Conservation (phyloP, 1,140 invertebrate species). For the Dufourea novaeangliae region DNA sequence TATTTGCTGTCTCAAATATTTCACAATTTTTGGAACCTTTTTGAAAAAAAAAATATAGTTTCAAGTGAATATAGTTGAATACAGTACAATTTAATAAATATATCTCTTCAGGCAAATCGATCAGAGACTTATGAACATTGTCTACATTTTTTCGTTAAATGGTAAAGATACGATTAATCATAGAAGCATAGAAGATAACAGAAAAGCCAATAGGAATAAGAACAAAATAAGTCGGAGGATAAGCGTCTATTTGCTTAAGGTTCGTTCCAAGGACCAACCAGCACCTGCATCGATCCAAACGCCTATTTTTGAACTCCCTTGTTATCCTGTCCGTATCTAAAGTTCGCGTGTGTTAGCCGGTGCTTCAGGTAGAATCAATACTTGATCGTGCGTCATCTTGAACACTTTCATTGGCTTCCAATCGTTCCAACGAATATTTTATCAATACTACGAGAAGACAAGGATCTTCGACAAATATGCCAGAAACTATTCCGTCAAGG, state of each 20-base stretch:
- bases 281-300: constrained; percentile 51
- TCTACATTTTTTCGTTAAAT: too few species aligned
- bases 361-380: constrained; percentile 52
- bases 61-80: too few species aligned
- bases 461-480: constrained; percentile 5
- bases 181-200: too few species aligned
- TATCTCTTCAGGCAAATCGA: too few species aligned
- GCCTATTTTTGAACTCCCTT: constrained; percentile 63
- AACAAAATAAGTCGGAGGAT: constrained; percentile 12
- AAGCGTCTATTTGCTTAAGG: constrained; percentile 33
- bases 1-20: too few species aligned
- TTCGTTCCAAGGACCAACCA: constrained; percentile 47
- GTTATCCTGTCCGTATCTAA: constrained; percentile 58
- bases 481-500: background rate
- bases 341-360: constrained; percentile 51
- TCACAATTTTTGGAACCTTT: too few species aligned
- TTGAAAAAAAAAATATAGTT: too few species aligned
- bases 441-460: constrained; percentile 5
- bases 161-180: too few species aligned
- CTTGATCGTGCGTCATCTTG: constrained; percentile 49
- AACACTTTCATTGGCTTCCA: constrained; percentile 18
- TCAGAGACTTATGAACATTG: too few species aligned
- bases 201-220: constrained; percentile 1
- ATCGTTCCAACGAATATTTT: background rate
- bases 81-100: too few species aligned